phyloP scores from a whole-genome alignment of 2,113 vertebrate genomes.

The Vidua chalybeata region DNA sequence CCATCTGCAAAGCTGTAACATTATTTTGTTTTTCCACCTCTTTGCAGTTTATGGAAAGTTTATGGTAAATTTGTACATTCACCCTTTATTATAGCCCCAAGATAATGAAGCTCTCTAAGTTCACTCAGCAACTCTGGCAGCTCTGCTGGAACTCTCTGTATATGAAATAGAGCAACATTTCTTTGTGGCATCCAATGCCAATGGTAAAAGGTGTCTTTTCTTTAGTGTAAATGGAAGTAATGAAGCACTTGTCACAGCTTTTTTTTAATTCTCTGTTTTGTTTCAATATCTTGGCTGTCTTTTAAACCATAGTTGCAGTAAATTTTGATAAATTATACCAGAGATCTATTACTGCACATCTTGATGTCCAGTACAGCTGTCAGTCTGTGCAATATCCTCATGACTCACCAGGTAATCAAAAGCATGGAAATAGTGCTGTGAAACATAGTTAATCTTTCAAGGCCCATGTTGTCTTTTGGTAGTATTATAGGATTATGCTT shows the following conservation, averaged over 20 bases:
- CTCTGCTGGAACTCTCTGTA: background rate
- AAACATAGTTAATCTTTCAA: background rate
- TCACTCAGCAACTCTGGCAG: background rate
- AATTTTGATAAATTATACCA: background rate
- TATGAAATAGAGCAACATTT: background rate
- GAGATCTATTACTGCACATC: background rate
- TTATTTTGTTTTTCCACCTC: background rate
- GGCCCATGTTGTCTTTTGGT: background rate
- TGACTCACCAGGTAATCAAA: background rate
- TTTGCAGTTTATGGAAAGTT: background rate
- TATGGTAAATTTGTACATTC: background rate
- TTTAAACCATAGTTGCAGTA: background rate
- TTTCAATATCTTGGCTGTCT: background rate
- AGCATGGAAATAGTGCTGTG: background rate
- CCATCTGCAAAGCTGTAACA: background rate
- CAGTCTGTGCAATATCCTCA: background rate
- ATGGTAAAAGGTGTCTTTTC: background rate
- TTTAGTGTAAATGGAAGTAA: background rate
- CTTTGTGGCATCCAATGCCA: background rate
- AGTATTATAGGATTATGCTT: background rate
- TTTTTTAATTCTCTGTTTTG: background rate
- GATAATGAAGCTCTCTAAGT: background rate
- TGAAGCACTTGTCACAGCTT: background rate
- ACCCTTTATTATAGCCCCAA: background rate
- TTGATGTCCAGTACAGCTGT: background rate